Evolutionary conservation across 2,888 invertebrate species (phyloP).

Genomic region (Psylliodes chrysocephalus): DNA sequence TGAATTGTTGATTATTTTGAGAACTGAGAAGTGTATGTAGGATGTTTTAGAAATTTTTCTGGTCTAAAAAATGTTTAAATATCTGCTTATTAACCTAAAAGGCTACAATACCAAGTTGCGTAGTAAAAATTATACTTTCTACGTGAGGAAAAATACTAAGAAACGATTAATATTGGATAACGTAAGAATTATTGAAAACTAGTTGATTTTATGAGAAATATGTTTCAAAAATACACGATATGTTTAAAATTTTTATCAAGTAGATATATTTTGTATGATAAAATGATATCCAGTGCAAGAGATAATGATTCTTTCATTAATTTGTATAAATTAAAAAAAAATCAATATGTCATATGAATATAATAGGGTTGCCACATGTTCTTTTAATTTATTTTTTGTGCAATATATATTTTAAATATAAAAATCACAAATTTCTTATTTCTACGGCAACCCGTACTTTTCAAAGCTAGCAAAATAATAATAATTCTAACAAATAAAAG

Average conservation of each 20-base stretch:
- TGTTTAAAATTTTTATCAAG: slow-evolving; percentile 15
- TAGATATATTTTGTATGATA: slow-evolving; percentile 16
- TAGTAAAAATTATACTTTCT: no score
- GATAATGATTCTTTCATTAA: not conserved
- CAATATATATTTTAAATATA: slow-evolving; percentile 17
- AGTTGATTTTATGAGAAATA: slow-evolving; percentile 16
- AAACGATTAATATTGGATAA: no score
- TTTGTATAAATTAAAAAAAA: slow-evolving; percentile 9
- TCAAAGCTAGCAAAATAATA: slow-evolving; percentile 21
- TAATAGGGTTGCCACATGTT: slow-evolving; percentile 13
- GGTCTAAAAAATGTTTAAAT: no score
- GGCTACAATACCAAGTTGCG: no score
- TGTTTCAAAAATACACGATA: slow-evolving; percentile 23
- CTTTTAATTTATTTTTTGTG: slow-evolving; percentile 12
- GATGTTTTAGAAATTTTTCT: no score
- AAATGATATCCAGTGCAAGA: slow-evolving; percentile 29
- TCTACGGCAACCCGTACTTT: slow-evolving; percentile 9
- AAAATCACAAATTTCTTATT: slow-evolving; percentile 19
- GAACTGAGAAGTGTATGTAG: no score
- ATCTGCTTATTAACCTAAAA: no score
- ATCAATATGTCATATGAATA: slow-evolving; percentile 10
- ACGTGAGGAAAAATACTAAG: no score
- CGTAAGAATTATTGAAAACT: slow-evolving; percentile 1
- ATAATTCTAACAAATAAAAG: slow-evolving; percentile 9
- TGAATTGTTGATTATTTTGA: no score